Base-by-base conservation (phyloP, 2,888 invertebrate genomes). In the Ganaspis brasiliensis region DNA sequence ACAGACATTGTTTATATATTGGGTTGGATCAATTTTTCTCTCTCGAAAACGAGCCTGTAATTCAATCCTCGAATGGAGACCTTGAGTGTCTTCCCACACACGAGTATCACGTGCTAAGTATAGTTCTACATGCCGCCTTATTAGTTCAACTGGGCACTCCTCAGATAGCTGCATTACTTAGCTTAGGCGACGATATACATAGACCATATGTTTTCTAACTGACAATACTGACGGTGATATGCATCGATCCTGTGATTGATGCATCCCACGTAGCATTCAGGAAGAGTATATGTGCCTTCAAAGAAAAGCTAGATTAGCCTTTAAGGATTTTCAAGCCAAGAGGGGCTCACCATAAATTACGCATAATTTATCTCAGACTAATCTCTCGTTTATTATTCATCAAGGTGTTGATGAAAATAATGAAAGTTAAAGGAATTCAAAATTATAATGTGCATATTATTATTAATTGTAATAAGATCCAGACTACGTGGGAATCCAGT, bases 1-100 rank as follows among this genome's bases (percentile, higher is more conserved):
- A n/a, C n/a, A n/a, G n/a, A n/a, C n/a, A n/a, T n/a, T n/a, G n/a
- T n/a, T n/a, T 21, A 40, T 67, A 45, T 14, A 67, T 67, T 67
- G 40, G 16, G 26, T 8, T 55, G 31, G 56, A 73, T 55, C 40
- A 73, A 71, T 74, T 55, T 74, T 79, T 70, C 19, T 67, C 49
- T 57, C 76, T 79, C 71, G 75, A 76, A 82, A 74, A 75, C 75
- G 72, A 79, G 79, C 76, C 78, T 75, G 85, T 85, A 87, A 88
- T 83, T 81, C 80, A 84, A 87, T 79, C 82, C 84, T 78, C 80
- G 76, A 55, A 9, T 76, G 73, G 73, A 83, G 85, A 86, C 90
- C 87, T 89, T 88, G 89, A 87, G 83, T 81, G 82, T 84, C 87
- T 87, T 86, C 86, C 85, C 84, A 85, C 86, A 84, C 83, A 81